Percentiles rank a stretch among this genome's conserved stretches.
phyloP scores from a whole-genome alignment of 2,888 invertebrate genomes.

The Zaprionus lineosus region DNA sequence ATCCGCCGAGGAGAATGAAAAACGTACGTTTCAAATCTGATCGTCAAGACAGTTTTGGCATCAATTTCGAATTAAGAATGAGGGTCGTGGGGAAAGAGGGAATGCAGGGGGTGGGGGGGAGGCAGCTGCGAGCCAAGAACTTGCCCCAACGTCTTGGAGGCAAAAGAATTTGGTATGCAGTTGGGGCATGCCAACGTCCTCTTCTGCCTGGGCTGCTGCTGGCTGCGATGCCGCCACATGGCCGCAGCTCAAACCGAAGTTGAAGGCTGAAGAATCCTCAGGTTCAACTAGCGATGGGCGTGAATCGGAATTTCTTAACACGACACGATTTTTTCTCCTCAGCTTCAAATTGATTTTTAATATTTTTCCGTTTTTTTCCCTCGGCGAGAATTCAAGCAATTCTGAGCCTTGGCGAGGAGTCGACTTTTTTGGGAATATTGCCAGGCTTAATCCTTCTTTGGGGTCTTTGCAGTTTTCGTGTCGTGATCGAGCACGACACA shows the following conservation, averaged over 20 bases:
- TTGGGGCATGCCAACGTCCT: conserved; percentile 70
- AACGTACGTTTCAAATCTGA: conserved; percentile 79
- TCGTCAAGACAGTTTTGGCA: conserved; percentile 63
- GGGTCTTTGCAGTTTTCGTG: background rate
- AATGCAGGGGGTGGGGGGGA: background rate
- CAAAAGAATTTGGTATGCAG: conserved; percentile 78
- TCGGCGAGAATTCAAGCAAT: too few species aligned
- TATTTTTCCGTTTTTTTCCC: too few species aligned
- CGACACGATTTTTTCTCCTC: conserved; percentile 19
- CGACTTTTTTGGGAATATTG: too few species aligned
- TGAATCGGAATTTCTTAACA: too few species aligned
- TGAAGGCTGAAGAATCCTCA: conserved; percentile 2
- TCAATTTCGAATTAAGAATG: conserved; percentile 60
- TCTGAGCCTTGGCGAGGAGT: too few species aligned
- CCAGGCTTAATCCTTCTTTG: too few species aligned
- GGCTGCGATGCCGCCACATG: conserved; percentile 22
- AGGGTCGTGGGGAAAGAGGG: too few species aligned
- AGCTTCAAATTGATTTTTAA: too few species aligned
- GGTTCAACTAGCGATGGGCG: background rate
- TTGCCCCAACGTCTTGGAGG: conserved; percentile 71
- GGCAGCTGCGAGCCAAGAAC: conserved; percentile 29
- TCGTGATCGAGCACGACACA: background rate
- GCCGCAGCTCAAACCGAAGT: conserved; percentile 10
- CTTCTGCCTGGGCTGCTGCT: conserved; percentile 19
- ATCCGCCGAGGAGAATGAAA: too few species aligned